Conservation (phyloP, 2,888 invertebrate species). For the Formica aserva region DNA sequence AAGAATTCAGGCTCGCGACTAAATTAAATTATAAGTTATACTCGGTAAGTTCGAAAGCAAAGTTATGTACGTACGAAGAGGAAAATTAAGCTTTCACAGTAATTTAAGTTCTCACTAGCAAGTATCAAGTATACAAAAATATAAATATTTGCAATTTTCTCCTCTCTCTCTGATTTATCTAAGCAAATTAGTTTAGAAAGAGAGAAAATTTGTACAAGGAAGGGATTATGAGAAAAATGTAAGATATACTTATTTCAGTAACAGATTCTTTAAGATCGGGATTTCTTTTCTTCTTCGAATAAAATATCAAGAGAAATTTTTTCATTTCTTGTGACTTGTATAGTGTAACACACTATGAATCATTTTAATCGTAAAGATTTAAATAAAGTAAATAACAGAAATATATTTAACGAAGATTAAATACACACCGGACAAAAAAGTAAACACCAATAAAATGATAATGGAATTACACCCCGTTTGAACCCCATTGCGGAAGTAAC, state of each 20-base stretch:
- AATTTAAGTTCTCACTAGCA: neutral
- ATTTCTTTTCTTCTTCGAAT: neutral
- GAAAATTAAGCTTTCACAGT: neutral
- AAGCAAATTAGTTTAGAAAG: neutral
- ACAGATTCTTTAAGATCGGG: neutral
- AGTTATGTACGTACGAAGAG: neutral
- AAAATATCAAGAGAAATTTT: neutral
- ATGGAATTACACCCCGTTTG: conserved; percentile 4
- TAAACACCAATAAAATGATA: neutral
- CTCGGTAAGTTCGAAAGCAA: neutral
- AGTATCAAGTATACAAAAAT: neutral
- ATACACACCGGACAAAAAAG: neutral
- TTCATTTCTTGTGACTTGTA: neutral
- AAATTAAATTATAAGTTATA: conserved; percentile 37
- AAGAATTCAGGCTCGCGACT: conserved; percentile 15
- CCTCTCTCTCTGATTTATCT: neutral
- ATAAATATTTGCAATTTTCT: neutral
- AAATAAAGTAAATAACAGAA: neutral
- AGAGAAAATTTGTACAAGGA: neutral
- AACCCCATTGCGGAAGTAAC: neutral
- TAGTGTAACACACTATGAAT: neutral
- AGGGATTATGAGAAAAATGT: neutral
- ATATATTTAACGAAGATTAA: neutral
- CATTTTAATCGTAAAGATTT: neutral
- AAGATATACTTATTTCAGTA: neutral